Evolutionary conservation across 1,140 invertebrate species (phyloP).

Genomic region (Hyphantria cunea): DNA sequence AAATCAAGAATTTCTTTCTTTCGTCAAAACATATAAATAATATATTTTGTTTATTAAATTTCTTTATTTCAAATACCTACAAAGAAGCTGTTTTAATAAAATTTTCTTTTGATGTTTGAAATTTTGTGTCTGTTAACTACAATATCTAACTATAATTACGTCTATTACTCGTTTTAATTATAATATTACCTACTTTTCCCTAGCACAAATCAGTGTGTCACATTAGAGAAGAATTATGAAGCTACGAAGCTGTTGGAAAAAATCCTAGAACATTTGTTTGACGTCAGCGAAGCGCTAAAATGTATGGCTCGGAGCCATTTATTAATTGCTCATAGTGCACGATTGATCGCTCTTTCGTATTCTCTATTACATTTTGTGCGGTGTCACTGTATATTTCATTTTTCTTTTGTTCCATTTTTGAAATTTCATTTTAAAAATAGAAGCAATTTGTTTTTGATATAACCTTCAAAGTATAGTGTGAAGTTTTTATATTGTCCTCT

Average conservation of each 20-base stretch:
- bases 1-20: neutral
- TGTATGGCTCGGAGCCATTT: constrained; percentile 42
- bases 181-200: constrained; percentile 22
- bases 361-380: constrained; percentile 46
- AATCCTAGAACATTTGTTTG: constrained; percentile 51
- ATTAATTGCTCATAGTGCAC: constrained; percentile 54
- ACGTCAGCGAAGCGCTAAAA: constrained; percentile 58
- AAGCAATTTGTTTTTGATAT: neutral
- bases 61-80: too few relatives aligned
- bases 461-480: neutral
- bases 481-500: neutral
- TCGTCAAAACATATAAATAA: neutral
- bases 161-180: neutral
- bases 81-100: too few relatives aligned
- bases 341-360: constrained; percentile 58
- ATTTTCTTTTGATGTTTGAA: neutral
- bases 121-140: neutral
- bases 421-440: neutral
- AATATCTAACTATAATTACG: constrained; percentile 1
- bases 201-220: constrained; percentile 53
- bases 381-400: constrained; percentile 31
- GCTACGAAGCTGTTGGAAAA: constrained; percentile 36
- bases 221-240: constrained; percentile 64
- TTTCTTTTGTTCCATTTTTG: constrained; percentile 25
- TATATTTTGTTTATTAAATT: too few relatives aligned